Conservation (phyloP, 1,140 invertebrate genomes). For the Bombus soroeensis region DNA sequence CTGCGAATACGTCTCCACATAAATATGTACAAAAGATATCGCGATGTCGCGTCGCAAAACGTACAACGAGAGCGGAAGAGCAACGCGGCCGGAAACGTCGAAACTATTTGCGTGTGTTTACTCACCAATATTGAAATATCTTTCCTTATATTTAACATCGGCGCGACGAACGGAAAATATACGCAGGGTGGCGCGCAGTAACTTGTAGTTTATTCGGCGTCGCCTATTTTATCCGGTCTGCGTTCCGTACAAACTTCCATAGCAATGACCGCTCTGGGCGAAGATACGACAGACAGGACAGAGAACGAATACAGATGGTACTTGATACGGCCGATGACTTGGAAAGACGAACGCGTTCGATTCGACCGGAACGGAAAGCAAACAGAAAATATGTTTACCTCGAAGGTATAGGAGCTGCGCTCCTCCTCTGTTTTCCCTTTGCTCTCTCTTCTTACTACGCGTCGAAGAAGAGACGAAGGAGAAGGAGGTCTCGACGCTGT, state of each 20-base stretch:
- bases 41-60: not conserved
- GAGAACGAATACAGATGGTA: conserved; percentile 38
- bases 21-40: conserved; percentile 31
- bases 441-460: no score
- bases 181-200: not conserved
- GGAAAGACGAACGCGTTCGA: conserved; percentile 41
- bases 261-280: not conserved
- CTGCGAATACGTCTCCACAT: conserved; percentile 10
- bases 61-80: conserved; percentile 6
- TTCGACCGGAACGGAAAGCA: conserved; percentile 39
- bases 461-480: not conserved
- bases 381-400: conserved; percentile 52
- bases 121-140: conserved; percentile 78
- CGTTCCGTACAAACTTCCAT: not conserved
- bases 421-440: no score
- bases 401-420: not conserved
- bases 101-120: conserved; percentile 64
- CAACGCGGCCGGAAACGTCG: conserved; percentile 25
- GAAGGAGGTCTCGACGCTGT: not conserved
- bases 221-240: not conserved
- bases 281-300: not conserved
- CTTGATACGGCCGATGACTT: conserved; percentile 31
- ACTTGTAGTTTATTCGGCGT: conserved; percentile 28
- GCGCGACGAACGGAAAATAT: conserved; percentile 37
- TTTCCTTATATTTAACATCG: conserved; percentile 75